Percentiles rank a stretch among this genome's conserved stretches.
Evolutionary conservation across 1,140 invertebrate genomes (phyloP).

Genomic region (Ectropis grisescens): DNA sequence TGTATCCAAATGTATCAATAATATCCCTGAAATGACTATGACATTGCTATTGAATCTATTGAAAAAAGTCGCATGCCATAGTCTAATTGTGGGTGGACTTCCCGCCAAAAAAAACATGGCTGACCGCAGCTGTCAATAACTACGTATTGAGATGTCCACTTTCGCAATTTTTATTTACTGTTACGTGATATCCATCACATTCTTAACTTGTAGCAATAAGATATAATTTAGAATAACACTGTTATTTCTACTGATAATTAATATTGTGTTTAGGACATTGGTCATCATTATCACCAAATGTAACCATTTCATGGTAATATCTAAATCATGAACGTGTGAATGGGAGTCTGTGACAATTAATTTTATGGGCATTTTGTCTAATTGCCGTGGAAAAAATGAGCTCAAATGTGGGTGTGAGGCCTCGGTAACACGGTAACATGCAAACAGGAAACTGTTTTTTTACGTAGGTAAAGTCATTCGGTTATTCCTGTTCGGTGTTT

Average conservation of each 20-base stretch:
- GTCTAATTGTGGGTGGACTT: constrained; percentile 41
- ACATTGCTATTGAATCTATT: no score
- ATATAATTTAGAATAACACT: no score
- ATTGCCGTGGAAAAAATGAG: constrained; percentile 48
- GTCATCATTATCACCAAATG: constrained; percentile 1
- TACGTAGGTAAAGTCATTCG: no score
- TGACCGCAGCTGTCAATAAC: constrained; percentile 52
- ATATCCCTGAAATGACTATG: no score
- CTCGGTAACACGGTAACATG: no score
- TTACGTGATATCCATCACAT: no score
- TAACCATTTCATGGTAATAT: constrained; percentile 24
- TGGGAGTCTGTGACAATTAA: constrained; percentile 37
- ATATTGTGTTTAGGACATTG: no score
- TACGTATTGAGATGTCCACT: constrained; percentile 44
- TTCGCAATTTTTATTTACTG: constrained; percentile 9
- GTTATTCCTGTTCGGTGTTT: no score
- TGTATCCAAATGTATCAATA: no score
- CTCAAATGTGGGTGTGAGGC: neutral
- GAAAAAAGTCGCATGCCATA: constrained; percentile 8
- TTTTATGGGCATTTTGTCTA: constrained; percentile 46
- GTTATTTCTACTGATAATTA: no score
- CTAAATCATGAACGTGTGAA: constrained; percentile 34
- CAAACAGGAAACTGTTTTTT: no score
- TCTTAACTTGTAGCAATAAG: no score
- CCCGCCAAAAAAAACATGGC: constrained; percentile 33